Evolutionary conservation across 2,888 invertebrate genomes (phyloP).

Genomic region (Idaea dimidiata): DNA sequence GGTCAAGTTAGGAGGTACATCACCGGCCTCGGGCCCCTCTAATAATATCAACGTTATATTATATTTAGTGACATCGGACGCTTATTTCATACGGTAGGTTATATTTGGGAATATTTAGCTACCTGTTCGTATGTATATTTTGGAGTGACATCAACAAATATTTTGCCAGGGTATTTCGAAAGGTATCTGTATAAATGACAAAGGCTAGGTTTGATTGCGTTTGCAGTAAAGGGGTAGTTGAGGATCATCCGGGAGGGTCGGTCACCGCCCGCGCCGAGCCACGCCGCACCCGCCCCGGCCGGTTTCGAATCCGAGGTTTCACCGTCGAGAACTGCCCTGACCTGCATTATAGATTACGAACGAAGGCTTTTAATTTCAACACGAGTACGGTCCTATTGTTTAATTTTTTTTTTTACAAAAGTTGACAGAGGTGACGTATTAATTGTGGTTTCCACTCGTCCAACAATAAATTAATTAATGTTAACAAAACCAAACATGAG

Average conservation of each 20-base stretch:
- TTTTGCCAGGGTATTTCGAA: not conserved
- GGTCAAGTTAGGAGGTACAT: constrained; percentile 30
- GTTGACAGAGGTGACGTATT: not conserved
- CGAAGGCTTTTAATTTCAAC: constrained; percentile 28
- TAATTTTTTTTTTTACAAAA: constrained; percentile 5
- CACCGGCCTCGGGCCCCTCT: constrained; percentile 30
- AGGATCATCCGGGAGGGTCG: not conserved
- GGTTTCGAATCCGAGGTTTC: not conserved
- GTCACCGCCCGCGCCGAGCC: not conserved
- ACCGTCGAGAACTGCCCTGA: constrained; percentile 5
- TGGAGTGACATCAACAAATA: constrained; percentile 3
- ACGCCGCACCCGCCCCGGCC: not conserved
- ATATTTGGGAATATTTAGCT: constrained; percentile 5
- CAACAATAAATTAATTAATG: not conserved
- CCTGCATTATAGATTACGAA: constrained; percentile 35
- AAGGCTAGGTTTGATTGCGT: constrained; percentile 5
- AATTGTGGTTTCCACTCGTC: not conserved
- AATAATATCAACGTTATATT: constrained; percentile 16
- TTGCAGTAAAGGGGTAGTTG: constrained; percentile 1
- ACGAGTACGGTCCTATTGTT: constrained; percentile 22
- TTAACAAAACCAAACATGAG: not conserved
- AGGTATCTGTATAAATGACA: constrained; percentile 1
- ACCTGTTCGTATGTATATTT: constrained; percentile 2
- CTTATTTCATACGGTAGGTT: constrained; percentile 1
- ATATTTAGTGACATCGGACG: constrained; percentile 19